Conservation (phyloP, 2,888 invertebrate genomes). For the Pteria penguin region DNA sequence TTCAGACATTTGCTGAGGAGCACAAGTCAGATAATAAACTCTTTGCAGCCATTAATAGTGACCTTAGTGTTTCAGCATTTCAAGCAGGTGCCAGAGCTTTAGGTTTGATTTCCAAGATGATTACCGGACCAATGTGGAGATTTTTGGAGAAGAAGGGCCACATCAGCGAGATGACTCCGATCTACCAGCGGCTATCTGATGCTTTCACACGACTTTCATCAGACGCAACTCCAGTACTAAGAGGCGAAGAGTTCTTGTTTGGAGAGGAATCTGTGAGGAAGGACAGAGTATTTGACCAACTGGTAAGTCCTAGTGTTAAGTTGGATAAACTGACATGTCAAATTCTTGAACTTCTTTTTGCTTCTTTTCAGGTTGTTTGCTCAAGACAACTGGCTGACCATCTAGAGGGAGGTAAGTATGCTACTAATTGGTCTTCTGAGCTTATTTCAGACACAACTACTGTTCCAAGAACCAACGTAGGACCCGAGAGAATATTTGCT, state of each 20-base stretch:
- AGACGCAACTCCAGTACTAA: background rate
- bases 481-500: slow-evolving; percentile 14
- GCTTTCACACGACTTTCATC: background rate
- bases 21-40: slow-evolving; percentile 24
- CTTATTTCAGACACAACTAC: slow-evolving; percentile 8
- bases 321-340: slow-evolving; percentile 13
- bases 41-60: too few relatives aligned
- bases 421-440: slow-evolving; percentile 12
- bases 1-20: too few relatives aligned
- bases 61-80: too few relatives aligned
- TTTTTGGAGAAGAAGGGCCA: slow-evolving; percentile 8
- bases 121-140: too few relatives aligned
- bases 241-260: slow-evolving; percentile 6
- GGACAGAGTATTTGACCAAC: background rate
- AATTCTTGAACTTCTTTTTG: slow-evolving; percentile 9
- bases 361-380: slow-evolving; percentile 19
- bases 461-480: too few relatives aligned
- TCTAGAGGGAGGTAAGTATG: slow-evolving; percentile 21
- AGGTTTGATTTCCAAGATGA: too few relatives aligned
- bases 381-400: too few relatives aligned
- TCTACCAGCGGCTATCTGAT: slow-evolving; percentile 4
- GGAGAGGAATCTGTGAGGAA: background rate
- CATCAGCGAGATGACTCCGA: slow-evolving; percentile 12
- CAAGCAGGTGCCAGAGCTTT: too few relatives aligned
- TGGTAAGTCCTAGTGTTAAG: background rate